These are phyloP conservation scores for Teleiodes luculella DNA, from an alignment of 2,888 invertebrate genomes.

Conservation along the genomic window DNA sequence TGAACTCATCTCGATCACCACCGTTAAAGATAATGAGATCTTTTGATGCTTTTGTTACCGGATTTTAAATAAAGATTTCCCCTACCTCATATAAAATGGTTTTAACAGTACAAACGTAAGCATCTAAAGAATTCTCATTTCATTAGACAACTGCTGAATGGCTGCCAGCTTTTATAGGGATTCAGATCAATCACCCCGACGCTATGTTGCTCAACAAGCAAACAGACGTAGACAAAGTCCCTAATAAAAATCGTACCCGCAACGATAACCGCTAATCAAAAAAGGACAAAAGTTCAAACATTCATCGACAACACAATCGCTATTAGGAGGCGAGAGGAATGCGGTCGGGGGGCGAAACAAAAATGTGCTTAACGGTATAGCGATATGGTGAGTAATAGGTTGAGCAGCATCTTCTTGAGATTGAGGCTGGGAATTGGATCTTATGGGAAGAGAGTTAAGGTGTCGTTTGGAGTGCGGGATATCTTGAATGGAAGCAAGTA, in stretches of 20 bases:
- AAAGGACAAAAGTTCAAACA: constrained; percentile 73
- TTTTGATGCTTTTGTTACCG: constrained; percentile 10
- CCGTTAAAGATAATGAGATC: constrained; percentile 17
- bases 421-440: constrained; percentile 38
- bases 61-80: background rate
- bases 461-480: constrained; percentile 41
- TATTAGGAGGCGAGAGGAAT: constrained; percentile 54
- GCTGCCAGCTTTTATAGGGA: constrained; percentile 15
- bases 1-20: constrained; percentile 17
- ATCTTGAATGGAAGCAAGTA: constrained; percentile 51
- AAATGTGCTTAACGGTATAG: constrained; percentile 63
- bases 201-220: constrained; percentile 27
- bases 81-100: constrained; percentile 7
- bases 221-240: constrained; percentile 26
- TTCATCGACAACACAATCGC: constrained; percentile 61
- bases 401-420: constrained; percentile 42
- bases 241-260: constrained; percentile 55
- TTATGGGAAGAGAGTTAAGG: constrained; percentile 48
- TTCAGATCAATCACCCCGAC: constrained; percentile 14
- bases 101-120: background rate
- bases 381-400: constrained; percentile 63
- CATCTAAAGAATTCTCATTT: constrained; percentile 2
- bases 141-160: constrained; percentile 8
- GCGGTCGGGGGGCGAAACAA: constrained; percentile 46
- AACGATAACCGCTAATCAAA: constrained; percentile 69